phyloP scores from a whole-genome alignment of 2,113 vertebrate genomes.

The Catagonus wagneri region DNA sequence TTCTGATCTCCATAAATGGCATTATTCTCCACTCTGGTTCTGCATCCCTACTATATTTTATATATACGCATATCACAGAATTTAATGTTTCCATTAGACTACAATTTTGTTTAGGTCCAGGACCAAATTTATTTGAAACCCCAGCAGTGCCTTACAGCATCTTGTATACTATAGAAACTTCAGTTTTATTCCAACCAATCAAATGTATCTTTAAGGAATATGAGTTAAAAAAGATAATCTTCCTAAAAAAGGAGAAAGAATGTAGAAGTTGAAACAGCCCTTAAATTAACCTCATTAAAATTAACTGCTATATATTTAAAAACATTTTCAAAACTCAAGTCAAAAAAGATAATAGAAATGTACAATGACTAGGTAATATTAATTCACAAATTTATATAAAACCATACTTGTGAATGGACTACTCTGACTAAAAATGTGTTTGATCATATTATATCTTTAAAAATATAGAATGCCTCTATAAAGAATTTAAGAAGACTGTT shows the following conservation, averaged over 20 bases:
- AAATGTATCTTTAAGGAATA: slow-evolving; percentile 39
- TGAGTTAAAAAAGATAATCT: slow-evolving; percentile 37
- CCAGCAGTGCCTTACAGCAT: background rate
- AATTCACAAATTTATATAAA: slow-evolving; percentile 57
- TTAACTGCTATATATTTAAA: slow-evolving; percentile 36
- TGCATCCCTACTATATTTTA: background rate
- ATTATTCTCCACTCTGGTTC: background rate
- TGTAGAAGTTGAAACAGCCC: background rate
- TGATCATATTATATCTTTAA: slow-evolving; percentile 30
- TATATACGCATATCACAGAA: background rate
- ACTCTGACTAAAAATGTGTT: background rate
- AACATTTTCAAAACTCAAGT: slow-evolving; percentile 43
- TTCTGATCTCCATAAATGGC: slow-evolving; percentile 42
- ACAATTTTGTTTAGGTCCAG: slow-evolving; percentile 21
- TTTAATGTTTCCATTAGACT: slow-evolving; percentile 29
- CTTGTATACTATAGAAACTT: slow-evolving; percentile 46
- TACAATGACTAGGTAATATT: slow-evolving; percentile 1
- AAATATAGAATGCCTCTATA: slow-evolving; percentile 24
- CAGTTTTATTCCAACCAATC: slow-evolving; percentile 46
- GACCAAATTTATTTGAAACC: slow-evolving; percentile 49
- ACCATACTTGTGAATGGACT: slow-evolving; percentile 14
- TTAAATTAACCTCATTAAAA: slow-evolving; percentile 62
- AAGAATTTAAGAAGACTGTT: slow-evolving; percentile 20
- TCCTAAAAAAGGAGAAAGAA: background rate
- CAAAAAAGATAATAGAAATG: slow-evolving; percentile 1